Conservation (phyloP, 2,797 vertebrate species). For the Malacoraja senta region DNA sequence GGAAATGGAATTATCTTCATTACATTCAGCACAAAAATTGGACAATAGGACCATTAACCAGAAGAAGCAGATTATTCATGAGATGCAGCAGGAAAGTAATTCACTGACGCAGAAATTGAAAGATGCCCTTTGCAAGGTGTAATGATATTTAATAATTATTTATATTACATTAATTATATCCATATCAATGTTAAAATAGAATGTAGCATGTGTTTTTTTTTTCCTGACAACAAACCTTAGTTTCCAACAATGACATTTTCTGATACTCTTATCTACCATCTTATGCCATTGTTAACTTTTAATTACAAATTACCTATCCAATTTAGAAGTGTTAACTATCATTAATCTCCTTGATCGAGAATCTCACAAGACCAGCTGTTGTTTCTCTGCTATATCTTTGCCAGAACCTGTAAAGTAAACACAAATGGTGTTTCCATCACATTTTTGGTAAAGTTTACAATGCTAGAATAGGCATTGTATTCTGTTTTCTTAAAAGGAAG, state of each 20-base stretch:
- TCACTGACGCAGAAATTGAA: constrained; percentile 50
- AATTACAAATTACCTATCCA: neutral
- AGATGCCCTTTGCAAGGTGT: constrained; percentile 53
- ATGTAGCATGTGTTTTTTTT: neutral
- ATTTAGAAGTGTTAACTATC: neutral
- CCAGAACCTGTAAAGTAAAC: neutral
- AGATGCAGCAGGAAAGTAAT: constrained; percentile 49
- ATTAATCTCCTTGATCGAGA: neutral
- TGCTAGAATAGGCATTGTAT: neutral
- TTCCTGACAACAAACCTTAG: neutral
- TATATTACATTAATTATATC: constrained; percentile 41
- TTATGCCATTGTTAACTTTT: neutral
- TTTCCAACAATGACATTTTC: neutral
- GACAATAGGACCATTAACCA: constrained; percentile 52
- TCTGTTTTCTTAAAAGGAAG: neutral
- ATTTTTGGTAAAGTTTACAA: neutral
- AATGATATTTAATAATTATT: constrained; percentile 42
- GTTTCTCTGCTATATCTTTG: neutral
- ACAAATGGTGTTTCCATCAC: neutral
- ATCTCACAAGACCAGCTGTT: neutral
- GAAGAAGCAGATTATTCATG: constrained; percentile 51
- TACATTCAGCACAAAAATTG: constrained; percentile 49
- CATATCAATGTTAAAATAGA: neutral
- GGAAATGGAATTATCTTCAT: constrained; percentile 47
- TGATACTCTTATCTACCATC: neutral